phyloP scores from a whole-genome alignment of 2,797 vertebrate species.

The Cottoperca gobio region DNA sequence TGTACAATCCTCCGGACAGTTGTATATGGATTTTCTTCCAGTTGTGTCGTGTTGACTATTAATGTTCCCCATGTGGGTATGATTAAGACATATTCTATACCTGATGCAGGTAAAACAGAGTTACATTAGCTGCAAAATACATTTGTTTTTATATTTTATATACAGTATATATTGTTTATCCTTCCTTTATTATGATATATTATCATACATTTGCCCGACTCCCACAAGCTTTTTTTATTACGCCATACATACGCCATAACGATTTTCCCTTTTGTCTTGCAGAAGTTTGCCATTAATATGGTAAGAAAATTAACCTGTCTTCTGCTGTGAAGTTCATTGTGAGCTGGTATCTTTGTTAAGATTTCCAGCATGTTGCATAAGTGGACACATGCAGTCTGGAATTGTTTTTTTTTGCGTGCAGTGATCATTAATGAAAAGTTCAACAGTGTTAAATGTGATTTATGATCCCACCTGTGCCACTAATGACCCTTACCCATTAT shows the following conservation, averaged over 20 bases:
- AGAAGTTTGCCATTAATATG: neutral
- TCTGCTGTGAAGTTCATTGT: neutral
- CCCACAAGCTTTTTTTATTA: neutral
- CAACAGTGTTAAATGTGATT: conserved; percentile 63
- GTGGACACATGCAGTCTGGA: neutral
- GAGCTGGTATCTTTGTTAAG: neutral
- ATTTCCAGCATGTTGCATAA: conserved; percentile 18
- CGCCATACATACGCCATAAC: fast-evolving
- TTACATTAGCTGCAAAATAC: neutral
- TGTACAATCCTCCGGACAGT: neutral
- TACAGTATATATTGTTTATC: no score
- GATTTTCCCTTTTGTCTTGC: neutral
- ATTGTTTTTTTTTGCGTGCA: conserved; percentile 3
- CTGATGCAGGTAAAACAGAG: neutral
- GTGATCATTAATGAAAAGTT: conserved; percentile 62
- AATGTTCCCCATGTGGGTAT: neutral
- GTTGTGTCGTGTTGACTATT: neutral
- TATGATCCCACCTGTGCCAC: conserved; percentile 43
- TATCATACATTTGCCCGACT: no score
- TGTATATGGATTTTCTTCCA: conserved; percentile 16
- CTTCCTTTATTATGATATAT: no score
- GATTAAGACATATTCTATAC: conserved; percentile 8
- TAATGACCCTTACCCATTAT: conserved; percentile 52
- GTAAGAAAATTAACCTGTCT: neutral
- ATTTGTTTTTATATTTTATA: no score